phyloP scores from a whole-genome alignment of 2,113 vertebrate species.

The Phyllostomus discolor region DNA sequence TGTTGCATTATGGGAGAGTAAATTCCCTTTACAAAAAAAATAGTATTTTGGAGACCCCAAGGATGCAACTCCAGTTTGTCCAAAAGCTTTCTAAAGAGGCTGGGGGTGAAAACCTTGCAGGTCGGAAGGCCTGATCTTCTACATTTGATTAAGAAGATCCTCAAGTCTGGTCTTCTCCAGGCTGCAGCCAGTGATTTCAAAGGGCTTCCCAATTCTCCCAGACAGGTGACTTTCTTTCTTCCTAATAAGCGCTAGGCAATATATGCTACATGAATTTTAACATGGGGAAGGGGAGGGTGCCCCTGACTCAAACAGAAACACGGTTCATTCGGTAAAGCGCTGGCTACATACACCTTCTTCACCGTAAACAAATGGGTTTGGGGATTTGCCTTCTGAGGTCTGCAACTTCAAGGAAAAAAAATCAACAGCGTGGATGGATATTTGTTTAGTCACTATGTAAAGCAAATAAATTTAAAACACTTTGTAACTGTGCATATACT shows the following conservation, averaged over 20 bases:
- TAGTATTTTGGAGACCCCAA: background rate
- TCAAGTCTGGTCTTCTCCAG: background rate
- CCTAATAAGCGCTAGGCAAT: background rate
- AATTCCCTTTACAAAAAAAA: background rate
- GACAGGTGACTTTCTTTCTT: background rate
- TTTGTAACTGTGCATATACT: constrained; percentile 36
- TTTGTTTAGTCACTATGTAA: background rate
- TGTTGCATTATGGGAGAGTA: background rate
- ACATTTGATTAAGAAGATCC: background rate
- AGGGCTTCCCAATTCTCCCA: background rate
- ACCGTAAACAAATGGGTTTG: background rate
- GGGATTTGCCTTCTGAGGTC: background rate
- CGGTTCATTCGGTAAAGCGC: background rate
- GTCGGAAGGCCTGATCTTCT: background rate
- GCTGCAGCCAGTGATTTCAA: background rate
- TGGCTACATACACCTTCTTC: background rate
- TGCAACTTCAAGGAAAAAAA: background rate
- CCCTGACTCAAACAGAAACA: background rate
- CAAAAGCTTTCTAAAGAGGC: background rate
- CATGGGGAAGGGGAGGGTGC: background rate
- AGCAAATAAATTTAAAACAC: constrained; percentile 46
- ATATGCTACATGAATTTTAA: background rate
- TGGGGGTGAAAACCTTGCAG: background rate
- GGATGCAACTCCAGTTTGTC: background rate
- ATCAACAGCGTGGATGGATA: background rate